These are phyloP conservation scores for Torymus aiolomorphi DNA, from an alignment of 2,888 invertebrate species.

Conservation along the genomic window DNA sequence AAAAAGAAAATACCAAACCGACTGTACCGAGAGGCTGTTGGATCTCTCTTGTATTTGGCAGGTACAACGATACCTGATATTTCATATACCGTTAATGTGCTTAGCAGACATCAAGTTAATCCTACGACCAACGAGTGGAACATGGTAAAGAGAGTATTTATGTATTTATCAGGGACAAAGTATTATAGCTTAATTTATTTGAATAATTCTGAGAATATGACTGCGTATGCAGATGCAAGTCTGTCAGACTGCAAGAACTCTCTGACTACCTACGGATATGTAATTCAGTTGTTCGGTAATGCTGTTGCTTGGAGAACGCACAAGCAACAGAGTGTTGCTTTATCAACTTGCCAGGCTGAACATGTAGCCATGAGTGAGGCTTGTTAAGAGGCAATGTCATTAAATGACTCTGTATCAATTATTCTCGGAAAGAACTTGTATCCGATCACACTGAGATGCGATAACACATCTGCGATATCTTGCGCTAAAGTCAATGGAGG, in stretches of 20 bases:
- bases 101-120: neutral
- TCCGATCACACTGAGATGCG: neutral
- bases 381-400: constrained; percentile 3
- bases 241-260: no score
- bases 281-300: neutral
- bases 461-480: constrained; percentile 4
- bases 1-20: neutral
- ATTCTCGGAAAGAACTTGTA: neutral
- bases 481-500: neutral
- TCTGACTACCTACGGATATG: neutral
- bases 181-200: no score
- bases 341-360: no score
- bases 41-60: neutral
- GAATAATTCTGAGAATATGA: no score
- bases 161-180: neutral
- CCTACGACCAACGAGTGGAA: no score
- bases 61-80: neutral
- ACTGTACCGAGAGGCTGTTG: neutral
- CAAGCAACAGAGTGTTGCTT: neutral
- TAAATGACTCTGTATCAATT: neutral
- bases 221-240: no score
- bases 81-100: neutral
- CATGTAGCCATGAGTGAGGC: no score
- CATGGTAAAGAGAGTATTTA: neutral
- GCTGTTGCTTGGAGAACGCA: neutral